Conservation (phyloP, 1,140 invertebrate genomes). For the Nixonia krombeini region DNA sequence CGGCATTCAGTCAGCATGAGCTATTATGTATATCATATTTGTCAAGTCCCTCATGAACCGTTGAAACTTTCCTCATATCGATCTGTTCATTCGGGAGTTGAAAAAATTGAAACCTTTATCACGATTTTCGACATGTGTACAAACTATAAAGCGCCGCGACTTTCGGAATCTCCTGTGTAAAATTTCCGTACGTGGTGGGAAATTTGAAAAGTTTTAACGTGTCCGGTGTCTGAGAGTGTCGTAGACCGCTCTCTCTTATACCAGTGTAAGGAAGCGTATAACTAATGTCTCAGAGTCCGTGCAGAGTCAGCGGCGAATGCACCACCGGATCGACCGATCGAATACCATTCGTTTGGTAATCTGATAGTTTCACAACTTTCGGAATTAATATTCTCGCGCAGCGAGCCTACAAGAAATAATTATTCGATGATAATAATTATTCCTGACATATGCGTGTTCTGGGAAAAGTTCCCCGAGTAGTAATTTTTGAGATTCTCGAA, state of each 20-base stretch:
- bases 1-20: too few species aligned
- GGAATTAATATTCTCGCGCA: too few species aligned
- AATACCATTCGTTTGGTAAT: not conserved
- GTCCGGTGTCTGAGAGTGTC: constrained; percentile 1
- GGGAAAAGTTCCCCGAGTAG: too few species aligned
- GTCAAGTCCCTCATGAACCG: not conserved
- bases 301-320: constrained; percentile 46
- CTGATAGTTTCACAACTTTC: too few species aligned
- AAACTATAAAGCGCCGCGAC: constrained; percentile 15
- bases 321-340: constrained; percentile 50
- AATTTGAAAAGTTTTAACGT: constrained; percentile 20
- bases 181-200: constrained; percentile 6
- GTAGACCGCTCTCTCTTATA: not conserved
- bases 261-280: constrained; percentile 7
- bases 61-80: constrained; percentile 5
- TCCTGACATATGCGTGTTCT: too few species aligned
- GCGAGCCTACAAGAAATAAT: too few species aligned
- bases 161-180: constrained; percentile 14
- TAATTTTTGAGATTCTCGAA: too few species aligned
- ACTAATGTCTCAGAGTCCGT: constrained; percentile 4
- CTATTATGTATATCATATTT: not conserved
- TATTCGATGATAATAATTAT: too few species aligned
- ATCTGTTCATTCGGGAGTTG: not conserved
- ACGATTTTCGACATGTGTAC: constrained; percentile 11
- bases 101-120: constrained; percentile 14